Evolutionary conservation across 1,140 invertebrate genomes (phyloP).

Genomic region (Diabrotica undecimpunctata): DNA sequence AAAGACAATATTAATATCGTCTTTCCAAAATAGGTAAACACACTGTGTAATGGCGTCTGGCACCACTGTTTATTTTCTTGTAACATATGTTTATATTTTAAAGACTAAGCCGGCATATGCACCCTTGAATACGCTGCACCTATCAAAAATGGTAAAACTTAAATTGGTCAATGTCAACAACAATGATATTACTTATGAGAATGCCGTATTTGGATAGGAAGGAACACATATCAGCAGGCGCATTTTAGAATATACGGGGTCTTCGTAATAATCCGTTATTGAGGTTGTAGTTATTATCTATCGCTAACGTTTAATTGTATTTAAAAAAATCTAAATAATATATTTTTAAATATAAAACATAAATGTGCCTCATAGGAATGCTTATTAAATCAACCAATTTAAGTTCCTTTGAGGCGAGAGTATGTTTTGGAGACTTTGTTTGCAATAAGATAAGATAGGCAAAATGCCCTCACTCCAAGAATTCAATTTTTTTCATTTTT

Average conservation of each 20-base stretch:
- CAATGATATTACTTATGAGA: not conserved
- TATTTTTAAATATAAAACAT: too few species aligned
- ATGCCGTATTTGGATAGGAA: conserved; percentile 7
- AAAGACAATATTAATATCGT: too few species aligned
- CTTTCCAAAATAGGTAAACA: not conserved
- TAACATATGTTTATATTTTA: not conserved
- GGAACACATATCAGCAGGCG: not conserved
- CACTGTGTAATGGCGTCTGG: not conserved
- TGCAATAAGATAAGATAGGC: too few species aligned
- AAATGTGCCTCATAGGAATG: too few species aligned
- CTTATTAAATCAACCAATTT: too few species aligned
- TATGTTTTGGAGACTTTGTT: too few species aligned
- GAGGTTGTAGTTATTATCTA: not conserved
- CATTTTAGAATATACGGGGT: not conserved
- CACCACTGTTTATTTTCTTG: not conserved
- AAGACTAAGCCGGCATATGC: not conserved
- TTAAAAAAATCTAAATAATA: too few species aligned
- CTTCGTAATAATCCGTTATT: not conserved
- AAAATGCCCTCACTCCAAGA: too few species aligned
- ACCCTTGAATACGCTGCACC: not conserved
- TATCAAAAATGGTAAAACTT: conserved; percentile 6
- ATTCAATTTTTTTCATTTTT: too few species aligned
- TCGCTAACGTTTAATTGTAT: not conserved
- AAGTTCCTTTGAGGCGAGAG: too few species aligned
- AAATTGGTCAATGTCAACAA: conserved; percentile 19